Conservation (phyloP, 2,888 invertebrate species). For the Ormyrus thymus region DNA sequence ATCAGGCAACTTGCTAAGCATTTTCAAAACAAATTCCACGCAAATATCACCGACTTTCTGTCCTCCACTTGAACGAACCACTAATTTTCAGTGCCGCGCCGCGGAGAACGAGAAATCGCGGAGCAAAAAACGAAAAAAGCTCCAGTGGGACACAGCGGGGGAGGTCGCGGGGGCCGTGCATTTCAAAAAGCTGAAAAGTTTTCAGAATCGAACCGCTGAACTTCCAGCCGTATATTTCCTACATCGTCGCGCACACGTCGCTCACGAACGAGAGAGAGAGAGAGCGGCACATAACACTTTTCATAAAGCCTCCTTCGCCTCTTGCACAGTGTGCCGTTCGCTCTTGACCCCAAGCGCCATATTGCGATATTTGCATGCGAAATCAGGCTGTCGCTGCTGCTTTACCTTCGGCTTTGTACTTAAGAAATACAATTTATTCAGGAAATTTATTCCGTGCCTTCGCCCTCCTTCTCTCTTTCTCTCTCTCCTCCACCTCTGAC, state of each 20-base stretch:
- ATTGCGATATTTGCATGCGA: constrained; percentile 25
- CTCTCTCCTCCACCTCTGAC: neutral
- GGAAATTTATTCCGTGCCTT: neutral
- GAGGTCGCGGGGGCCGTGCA: neutral
- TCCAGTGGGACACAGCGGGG: neutral
- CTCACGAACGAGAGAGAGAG: no score
- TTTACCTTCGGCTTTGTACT: neutral
- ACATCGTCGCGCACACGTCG: neutral
- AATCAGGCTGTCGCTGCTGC: neutral
- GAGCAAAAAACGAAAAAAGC: constrained; percentile 10
- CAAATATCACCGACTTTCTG: no score
- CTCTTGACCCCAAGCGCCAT: neutral
- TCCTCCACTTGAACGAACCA: neutral
- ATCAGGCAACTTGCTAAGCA: no score
- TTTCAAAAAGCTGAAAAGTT: constrained; percentile 25
- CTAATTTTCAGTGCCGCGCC: neutral
- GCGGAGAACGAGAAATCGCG: neutral
- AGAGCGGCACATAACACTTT: constrained; percentile 26
- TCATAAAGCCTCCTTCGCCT: constrained; percentile 20
- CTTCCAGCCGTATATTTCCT: constrained; percentile 33
- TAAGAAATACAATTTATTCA: constrained; percentile 12
- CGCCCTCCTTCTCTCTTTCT: neutral
- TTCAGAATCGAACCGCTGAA: constrained; percentile 31
- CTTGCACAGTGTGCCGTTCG: neutral
- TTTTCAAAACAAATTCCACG: no score